These are phyloP conservation scores for Porites lobata DNA, from an alignment of 92 coral and sea anemone genomes.

Conservation along the genomic window DNA sequence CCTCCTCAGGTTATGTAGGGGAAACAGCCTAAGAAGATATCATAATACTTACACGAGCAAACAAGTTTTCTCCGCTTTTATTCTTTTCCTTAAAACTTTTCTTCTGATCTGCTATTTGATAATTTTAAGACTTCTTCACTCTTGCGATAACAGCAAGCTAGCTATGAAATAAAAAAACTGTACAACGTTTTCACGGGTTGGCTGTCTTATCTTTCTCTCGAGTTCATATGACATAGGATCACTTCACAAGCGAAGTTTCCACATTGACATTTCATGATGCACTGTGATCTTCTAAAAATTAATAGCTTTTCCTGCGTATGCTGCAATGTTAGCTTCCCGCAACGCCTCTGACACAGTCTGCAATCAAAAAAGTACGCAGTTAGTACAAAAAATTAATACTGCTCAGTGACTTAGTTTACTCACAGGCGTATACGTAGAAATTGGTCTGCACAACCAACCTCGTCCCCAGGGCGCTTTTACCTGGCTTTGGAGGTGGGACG, in stretches of 20 bases:
- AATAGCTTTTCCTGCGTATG: constrained; percentile 98
- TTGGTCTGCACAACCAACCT: too few species aligned
- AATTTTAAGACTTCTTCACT: neutral
- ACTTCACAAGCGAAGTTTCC: neutral
- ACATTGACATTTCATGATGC: too few species aligned
- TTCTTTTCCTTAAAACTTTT: neutral
- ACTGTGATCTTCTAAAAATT: constrained; percentile 67
- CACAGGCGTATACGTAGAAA: too few species aligned
- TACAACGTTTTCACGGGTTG: constrained; percentile 21
- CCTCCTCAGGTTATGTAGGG: too few species aligned
- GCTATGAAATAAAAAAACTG: constrained; percentile 18
- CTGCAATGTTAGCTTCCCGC: constrained; percentile 96
- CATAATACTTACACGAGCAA: too few species aligned
- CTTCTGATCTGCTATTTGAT: constrained; percentile 1
- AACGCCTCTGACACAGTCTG: constrained; percentile 99
- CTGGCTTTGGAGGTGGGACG: too few species aligned
- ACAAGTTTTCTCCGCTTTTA: too few species aligned
- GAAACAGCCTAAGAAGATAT: too few species aligned
- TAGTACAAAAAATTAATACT: too few species aligned
- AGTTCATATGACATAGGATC: neutral
- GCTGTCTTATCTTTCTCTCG: neutral
- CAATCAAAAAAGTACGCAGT: neutral
- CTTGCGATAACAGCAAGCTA: neutral
- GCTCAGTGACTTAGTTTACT: too few species aligned
- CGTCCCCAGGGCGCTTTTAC: too few species aligned